Conservation (phyloP, 2,113 vertebrate genomes). For the Ochotona princeps region DNA sequence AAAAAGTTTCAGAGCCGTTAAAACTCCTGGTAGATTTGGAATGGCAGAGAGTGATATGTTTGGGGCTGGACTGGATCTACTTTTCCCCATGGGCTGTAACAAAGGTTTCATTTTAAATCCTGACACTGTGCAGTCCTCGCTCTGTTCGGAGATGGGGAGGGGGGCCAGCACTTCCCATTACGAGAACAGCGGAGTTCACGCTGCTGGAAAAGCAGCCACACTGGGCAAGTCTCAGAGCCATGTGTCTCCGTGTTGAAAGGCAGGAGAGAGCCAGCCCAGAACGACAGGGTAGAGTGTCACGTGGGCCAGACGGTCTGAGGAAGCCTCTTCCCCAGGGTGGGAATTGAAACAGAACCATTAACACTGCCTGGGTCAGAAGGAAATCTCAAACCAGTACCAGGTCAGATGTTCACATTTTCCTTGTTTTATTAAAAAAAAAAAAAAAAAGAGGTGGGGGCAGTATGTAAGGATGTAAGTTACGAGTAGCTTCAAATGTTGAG, state of each 20-base stretch:
- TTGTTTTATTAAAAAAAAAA: slow-evolving; percentile 31
- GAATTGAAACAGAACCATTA: slow-evolving; percentile 72
- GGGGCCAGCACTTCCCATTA: slow-evolving; percentile 75
- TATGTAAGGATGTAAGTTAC: not conserved
- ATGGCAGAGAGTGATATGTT: slow-evolving; percentile 77
- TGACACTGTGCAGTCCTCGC: slow-evolving; percentile 82
- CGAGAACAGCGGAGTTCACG: slow-evolving; percentile 76
- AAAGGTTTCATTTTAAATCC: slow-evolving; percentile 82
- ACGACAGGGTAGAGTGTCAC: slow-evolving; percentile 74
- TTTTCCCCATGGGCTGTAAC: slow-evolving; percentile 77
- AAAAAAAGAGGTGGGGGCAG: slow-evolving; percentile 25
- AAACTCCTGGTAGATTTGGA: slow-evolving; percentile 72
- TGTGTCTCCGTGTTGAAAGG: slow-evolving; percentile 82
- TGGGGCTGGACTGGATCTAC: slow-evolving; percentile 77
- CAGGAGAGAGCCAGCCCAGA: slow-evolving; percentile 72
- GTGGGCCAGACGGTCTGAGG: slow-evolving; percentile 71
- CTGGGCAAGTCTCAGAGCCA: slow-evolving; percentile 76
- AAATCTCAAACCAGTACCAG: slow-evolving; percentile 51
- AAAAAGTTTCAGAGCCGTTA: slow-evolving; percentile 71
- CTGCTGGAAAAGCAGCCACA: slow-evolving; percentile 77
- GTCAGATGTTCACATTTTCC: slow-evolving; percentile 42
- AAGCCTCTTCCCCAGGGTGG: slow-evolving; percentile 65
- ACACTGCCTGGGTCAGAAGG: slow-evolving; percentile 54
- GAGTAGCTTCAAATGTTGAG: slow-evolving; percentile 27
- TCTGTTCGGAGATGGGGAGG: slow-evolving; percentile 75